A percentile compares a stretch with the other conserved stretches of the same genome.
Conservation (phyloP, 2,797 vertebrate species). For the Catamblyrhynchus diadema region DNA sequence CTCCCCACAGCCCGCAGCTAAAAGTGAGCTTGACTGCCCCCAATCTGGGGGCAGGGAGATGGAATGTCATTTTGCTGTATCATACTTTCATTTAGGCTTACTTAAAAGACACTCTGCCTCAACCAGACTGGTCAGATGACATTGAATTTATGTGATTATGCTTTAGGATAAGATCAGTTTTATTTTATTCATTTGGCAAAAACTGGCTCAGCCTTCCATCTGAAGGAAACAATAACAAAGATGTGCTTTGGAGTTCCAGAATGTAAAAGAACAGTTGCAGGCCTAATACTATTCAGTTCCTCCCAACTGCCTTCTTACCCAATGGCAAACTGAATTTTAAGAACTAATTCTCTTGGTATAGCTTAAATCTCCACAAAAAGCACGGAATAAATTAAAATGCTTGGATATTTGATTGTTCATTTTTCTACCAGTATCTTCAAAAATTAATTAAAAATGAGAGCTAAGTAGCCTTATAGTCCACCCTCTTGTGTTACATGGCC, state of each 20-base stretch:
- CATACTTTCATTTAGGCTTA: background rate
- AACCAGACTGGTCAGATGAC: background rate
- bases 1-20: background rate
- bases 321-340: background rate
- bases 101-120: background rate
- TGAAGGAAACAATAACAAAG: background rate
- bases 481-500: accelerated
- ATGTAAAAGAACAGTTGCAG: background rate
- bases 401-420: background rate
- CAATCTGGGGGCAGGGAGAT: background rate
- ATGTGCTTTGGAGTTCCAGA: background rate
- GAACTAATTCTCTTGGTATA: background rate
- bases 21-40: background rate
- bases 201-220: background rate
- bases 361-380: background rate
- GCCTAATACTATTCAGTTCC: background rate
- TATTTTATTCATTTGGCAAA: background rate
- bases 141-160: background rate
- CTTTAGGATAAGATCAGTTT: background rate
- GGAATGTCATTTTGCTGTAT: background rate
- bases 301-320: background rate
- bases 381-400: background rate
- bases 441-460: background rate
- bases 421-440: background rate
- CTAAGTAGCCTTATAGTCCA: background rate